Percentiles rank a stretch among this genome's conserved stretches.
phyloP scores from a whole-genome alignment of 2,113 vertebrate species.

The Phaethon lepturus region DNA sequence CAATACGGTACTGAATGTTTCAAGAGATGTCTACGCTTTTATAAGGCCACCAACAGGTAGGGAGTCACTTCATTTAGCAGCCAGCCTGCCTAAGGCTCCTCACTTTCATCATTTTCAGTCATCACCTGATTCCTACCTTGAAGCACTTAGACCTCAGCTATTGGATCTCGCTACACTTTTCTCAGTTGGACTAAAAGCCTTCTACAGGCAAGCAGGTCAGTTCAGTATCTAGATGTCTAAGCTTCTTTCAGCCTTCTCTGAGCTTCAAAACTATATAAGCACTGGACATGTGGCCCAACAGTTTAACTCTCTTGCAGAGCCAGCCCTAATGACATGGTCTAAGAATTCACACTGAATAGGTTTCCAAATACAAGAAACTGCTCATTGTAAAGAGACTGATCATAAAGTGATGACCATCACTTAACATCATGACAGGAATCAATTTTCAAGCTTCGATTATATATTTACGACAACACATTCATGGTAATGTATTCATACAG shows the following conservation, averaged over 20 bases:
- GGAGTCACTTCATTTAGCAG: not conserved
- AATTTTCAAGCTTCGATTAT: rapidly evolving
- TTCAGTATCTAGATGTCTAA: not conserved
- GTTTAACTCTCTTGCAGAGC: not conserved
- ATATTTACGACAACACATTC: not conserved
- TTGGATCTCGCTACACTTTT: not conserved
- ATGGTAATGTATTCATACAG: not conserved
- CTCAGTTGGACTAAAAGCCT: too few species aligned
- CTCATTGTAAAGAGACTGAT: not conserved
- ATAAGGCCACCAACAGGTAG: not conserved
- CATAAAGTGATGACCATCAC: not conserved
- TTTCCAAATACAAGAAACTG: not conserved
- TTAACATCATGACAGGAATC: not conserved
- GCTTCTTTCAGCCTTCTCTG: not conserved
- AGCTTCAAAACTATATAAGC: not conserved
- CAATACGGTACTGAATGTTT: not conserved
- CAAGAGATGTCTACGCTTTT: not conserved
- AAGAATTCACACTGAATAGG: not conserved
- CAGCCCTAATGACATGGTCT: not conserved
- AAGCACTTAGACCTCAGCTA: not conserved
- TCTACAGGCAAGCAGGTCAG: not conserved
- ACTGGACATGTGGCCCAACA: not conserved
- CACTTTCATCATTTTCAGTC: not conserved
- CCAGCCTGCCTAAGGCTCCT: not conserved
- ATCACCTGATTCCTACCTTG: not conserved